Evolutionary conservation across 2,797 vertebrate genomes (phyloP), one percentile per base, ranked within the genome.

Genomic region (Epinephelus malabaricus): DNA sequence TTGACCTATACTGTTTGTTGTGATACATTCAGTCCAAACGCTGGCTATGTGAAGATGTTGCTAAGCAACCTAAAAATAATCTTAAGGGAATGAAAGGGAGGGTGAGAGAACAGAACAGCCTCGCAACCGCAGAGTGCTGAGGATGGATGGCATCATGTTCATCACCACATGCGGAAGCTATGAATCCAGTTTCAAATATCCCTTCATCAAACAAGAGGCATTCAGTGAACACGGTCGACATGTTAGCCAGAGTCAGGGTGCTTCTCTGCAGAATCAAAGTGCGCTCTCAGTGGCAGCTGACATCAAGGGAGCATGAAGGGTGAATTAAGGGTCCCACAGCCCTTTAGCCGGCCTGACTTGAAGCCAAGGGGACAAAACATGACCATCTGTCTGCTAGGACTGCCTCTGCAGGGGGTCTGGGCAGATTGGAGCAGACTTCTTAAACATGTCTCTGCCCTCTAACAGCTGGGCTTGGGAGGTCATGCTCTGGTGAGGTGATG

Each of bases 31-130:
- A 67, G 53, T 81, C 76, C 70, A 87, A 92, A 88, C 80, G 81
- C 69, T 47, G 71, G 56, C 77, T 77, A 75, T 84, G 81, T 84
- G 81, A 90, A 85, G 82, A 94, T 89, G 94, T 96, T 96, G 94
- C 95, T 91, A 92, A 87, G 95, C 94, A 95, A 96, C 93, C 92
- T 94, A 93, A 95, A 95, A 96, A 95, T 95, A 94, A 93, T 93
- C 87, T 87, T 86, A 76, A 65, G 75, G 82, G 83, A 66, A 86
- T 79, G 75, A 83, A 76, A 83, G 72, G 78, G 78, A 82, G 73
- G 78, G 78, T 78, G 85, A 78, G 86, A 84, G 68, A 81, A 82
- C 59, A 72, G 65, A 87, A 68, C 59, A 79, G 79, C 74, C 59
- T 82, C 15, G 2, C 78, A 43, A 80, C 76, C 85, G 85, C 84